A percentile compares a stretch with the other conserved stretches of the same genome.
phyloP scores from a whole-genome alignment of 2,888 invertebrate genomes.

The Operophtera brumata region DNA sequence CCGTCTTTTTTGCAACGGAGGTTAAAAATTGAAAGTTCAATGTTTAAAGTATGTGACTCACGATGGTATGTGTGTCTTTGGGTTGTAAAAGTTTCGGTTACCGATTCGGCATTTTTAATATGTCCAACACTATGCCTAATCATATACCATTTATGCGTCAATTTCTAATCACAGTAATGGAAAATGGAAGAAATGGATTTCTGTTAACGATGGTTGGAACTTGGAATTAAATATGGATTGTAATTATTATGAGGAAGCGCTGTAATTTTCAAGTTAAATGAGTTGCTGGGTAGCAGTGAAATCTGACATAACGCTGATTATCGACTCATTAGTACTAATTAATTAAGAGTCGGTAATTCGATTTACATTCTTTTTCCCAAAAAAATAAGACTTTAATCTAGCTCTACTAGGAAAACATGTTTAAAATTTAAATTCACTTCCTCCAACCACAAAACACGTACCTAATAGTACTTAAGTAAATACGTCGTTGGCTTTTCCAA shows the following conservation, averaged over 20 bases:
- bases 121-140: too few species aligned
- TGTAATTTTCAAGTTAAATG: background rate
- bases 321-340: too few species aligned
- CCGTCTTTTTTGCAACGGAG: too few species aligned
- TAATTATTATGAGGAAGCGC: slow-evolving; percentile 1
- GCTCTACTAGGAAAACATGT: background rate
- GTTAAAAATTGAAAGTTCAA: too few species aligned
- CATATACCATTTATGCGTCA: slow-evolving; percentile 44
- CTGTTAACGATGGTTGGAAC: slow-evolving; percentile 8
- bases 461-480: background rate
- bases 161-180: slow-evolving; percentile 49
- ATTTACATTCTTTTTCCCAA: too few species aligned
- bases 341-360: too few species aligned
- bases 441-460: slow-evolving; percentile 1
- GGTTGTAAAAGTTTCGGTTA: too few species aligned
- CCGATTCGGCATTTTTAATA: too few species aligned
- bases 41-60: too few species aligned
- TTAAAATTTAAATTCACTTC: background rate
- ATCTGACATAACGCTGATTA: too few species aligned
- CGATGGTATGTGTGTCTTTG: too few species aligned
- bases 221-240: background rate
- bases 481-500: slow-evolving; percentile 14
- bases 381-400: too few species aligned
- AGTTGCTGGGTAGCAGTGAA: background rate
- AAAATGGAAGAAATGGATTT: slow-evolving; percentile 3